phyloP scores from a whole-genome alignment of 2,113 vertebrate species.

The Mirza zaza region DNA sequence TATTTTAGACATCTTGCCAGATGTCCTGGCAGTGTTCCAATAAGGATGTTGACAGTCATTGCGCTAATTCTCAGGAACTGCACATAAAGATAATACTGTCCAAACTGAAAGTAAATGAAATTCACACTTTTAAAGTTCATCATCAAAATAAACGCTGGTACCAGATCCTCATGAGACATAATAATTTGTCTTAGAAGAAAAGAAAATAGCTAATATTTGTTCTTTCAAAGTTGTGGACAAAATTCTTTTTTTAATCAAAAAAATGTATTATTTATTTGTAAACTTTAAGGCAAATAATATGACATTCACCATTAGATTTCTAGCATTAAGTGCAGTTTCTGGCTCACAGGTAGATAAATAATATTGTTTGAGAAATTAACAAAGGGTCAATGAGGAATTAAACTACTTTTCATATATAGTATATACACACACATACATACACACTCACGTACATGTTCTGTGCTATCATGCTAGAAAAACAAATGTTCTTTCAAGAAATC shows the following conservation, averaged over 20 bases:
- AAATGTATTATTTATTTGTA: background rate
- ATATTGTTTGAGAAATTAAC: background rate
- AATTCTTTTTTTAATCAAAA: background rate
- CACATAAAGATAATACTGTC: background rate
- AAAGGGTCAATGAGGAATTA: background rate
- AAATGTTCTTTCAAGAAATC: background rate
- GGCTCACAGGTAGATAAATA: background rate
- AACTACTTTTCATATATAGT: background rate
- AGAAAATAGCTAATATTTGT: background rate
- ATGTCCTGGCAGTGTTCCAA: conserved; percentile 12
- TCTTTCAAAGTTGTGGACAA: background rate
- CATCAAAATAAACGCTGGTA: conserved; percentile 39
- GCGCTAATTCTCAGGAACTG: conserved; percentile 19
- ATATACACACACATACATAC: background rate
- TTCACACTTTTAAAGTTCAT: conserved; percentile 13
- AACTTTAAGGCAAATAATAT: background rate
- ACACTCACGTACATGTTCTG: too few relatives aligned
- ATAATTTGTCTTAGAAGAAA: background rate
- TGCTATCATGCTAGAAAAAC: background rate
- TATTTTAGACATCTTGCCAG: conserved; percentile 2
- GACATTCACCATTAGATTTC: background rate
- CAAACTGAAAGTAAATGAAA: conserved; percentile 12
- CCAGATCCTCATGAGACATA: background rate
- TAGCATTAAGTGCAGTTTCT: background rate
- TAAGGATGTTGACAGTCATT: background rate